phyloP scores from a whole-genome alignment of 1,140 invertebrate genomes.

The Augochlora pura region DNA sequence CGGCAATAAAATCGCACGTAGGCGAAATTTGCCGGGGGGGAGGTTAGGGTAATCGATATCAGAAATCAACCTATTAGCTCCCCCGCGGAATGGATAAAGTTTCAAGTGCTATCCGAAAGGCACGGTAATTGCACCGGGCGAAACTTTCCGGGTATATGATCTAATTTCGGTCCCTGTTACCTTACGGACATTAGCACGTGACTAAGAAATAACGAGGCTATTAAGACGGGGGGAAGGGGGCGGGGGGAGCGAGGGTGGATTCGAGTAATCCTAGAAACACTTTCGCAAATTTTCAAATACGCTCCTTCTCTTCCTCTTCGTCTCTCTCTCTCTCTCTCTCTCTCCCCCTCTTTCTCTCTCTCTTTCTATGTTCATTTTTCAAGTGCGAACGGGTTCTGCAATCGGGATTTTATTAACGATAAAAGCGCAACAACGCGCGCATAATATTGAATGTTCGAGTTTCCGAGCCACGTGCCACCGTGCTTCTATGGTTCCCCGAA shows the following conservation, averaged over 20 bases:
- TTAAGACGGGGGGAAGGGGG: no score
- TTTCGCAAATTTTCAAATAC: slow-evolving; percentile 4
- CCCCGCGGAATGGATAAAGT: slow-evolving; percentile 30
- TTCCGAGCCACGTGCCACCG: not conserved
- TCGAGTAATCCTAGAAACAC: not conserved
- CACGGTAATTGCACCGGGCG: slow-evolving; percentile 19
- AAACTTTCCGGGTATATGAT: slow-evolving; percentile 12
- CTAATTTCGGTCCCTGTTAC: slow-evolving; percentile 10
- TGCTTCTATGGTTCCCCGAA: slow-evolving; percentile 8
- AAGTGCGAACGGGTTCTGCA: no score
- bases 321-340: no score
- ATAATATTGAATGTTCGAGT: slow-evolving; percentile 4
- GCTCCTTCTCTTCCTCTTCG: no score
- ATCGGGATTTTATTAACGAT: slow-evolving; percentile 8
- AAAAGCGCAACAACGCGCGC: slow-evolving; percentile 29
- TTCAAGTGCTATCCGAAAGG: slow-evolving; percentile 6
- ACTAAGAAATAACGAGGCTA: slow-evolving; percentile 15
- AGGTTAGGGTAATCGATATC: slow-evolving; percentile 30
- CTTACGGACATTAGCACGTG: not conserved
- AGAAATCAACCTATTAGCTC: slow-evolving; percentile 30
- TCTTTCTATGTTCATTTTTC: not conserved
- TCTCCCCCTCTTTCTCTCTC: no score
- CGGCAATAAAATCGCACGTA: not conserved
- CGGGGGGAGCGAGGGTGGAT: no score
- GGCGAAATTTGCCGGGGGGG: not conserved